A percentile compares a stretch with the other conserved stretches of the same genome.
Conservation (phyloP, 2,797 vertebrate genomes). For the Tangara arthus region DNA sequence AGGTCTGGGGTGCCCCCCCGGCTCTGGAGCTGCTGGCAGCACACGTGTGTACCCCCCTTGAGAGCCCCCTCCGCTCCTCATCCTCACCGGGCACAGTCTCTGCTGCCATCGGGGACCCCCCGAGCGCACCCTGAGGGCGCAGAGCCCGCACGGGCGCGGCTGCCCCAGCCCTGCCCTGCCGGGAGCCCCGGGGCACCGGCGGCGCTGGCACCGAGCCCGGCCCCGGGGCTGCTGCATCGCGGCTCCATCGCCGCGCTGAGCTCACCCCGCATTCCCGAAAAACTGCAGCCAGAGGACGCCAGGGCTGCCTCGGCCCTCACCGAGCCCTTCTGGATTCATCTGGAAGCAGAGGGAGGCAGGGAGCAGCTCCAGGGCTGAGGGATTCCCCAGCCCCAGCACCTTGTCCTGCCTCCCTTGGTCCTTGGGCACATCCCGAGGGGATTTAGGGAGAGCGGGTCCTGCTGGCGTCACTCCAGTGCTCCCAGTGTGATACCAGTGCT, state of each 20-base stretch:
- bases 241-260: background rate
- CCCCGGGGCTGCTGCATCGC: background rate
- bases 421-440: background rate
- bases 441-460: background rate
- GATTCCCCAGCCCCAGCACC: background rate
- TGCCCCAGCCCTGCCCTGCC: background rate
- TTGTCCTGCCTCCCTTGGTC: background rate
- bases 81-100: background rate
- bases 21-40: background rate
- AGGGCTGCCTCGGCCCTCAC: rapidly evolving
- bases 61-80: background rate
- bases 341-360: background rate
- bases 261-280: background rate
- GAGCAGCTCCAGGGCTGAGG: background rate
- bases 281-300: background rate
- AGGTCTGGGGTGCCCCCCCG: rapidly evolving
- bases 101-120: background rate
- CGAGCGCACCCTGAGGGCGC: background rate
- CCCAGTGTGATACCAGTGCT: background rate
- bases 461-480: background rate
- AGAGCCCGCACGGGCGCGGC: background rate
- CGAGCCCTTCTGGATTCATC: background rate
- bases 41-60: background rate
- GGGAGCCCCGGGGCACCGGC: background rate
- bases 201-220: background rate